Evolutionary conservation across 2,888 invertebrate genomes (phyloP), one percentile per base, ranked within the genome.

Genomic region (Heliconius erato): DNA sequence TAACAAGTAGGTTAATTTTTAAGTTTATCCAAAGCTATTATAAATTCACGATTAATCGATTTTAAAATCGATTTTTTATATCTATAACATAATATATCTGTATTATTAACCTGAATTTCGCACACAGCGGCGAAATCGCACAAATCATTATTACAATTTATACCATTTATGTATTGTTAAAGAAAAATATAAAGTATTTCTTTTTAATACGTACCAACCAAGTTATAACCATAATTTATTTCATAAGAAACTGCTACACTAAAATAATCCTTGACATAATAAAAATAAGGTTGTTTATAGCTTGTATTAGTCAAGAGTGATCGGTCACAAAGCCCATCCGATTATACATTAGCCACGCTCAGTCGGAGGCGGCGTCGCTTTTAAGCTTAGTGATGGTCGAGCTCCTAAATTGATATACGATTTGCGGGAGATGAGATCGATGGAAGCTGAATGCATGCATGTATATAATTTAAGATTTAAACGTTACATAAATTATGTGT

Each of bases 291-390:
- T 26, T 79, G 35, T 40, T 59, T 40, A 16, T 44, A 16, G 54
- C 28, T 68, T n/a, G 72, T 71, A 74, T 74, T 82, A 59, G 35
- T n/a, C 72, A 49, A 77, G 77, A 77, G 79, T 65, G 71, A 79
- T 82, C 77, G 81, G 83, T 77, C 82, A 81, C 83, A 82, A 85
- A 80, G 72, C 81, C 82, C 84, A 81, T 80, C 83, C 84, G 87
- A 87, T 87, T 86, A 86, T 84, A 85, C 83, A 87, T 87, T 86
- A 85, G 85, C 84, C 79, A 85, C 86, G 86, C 77, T 82, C 85
- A 74, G 82, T 74, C 79, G 83, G 63, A 78, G 65, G 84, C 84
- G 80, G 85, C 65, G 68, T 65, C 85, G 71, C 72, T 82, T 85
- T 82, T 68, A 67, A 44, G 78, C 78, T 78, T 68, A 78, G 78